Evolutionary conservation across 1,140 invertebrate genomes (phyloP).

Genomic region (Drosophila grimshawi): DNA sequence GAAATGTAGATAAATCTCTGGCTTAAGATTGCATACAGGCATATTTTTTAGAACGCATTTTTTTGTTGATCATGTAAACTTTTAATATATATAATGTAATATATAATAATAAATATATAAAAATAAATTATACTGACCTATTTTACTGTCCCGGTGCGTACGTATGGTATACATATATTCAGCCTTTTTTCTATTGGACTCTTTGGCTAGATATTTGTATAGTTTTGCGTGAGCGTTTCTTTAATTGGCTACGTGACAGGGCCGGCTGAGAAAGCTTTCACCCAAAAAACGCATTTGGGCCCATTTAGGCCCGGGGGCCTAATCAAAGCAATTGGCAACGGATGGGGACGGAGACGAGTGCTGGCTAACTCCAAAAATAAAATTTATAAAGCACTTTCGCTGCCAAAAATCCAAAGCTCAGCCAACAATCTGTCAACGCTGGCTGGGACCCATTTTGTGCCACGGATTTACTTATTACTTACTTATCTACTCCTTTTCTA

Average conservation of each 20-base stretch:
- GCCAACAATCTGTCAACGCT: constrained; percentile 24
- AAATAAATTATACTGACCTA: no score
- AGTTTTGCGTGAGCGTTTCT: constrained; percentile 50
- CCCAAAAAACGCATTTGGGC: constrained; percentile 13
- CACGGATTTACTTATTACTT: neutral
- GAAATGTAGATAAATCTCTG: no score
- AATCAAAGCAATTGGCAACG: constrained; percentile 36
- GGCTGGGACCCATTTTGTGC: constrained; percentile 30
- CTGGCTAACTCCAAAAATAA: neutral
- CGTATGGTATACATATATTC: no score
- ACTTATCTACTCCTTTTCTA: neutral
- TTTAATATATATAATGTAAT: no score
- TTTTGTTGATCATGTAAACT: no score
- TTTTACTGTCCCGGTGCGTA: no score
- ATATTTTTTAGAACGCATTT: no score
- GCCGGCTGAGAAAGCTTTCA: constrained; percentile 32
- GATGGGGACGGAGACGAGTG: constrained; percentile 13
- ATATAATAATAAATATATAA: no score
- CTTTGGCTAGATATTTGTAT: constrained; percentile 39
- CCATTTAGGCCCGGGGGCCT: constrained; percentile 24
- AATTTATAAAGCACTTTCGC: constrained; percentile 40
- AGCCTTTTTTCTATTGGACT: constrained; percentile 25
- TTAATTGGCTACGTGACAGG: constrained; percentile 61
- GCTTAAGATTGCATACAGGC: no score
- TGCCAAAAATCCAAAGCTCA: neutral